A percentile compares a stretch with the other conserved stretches of the same genome.
Conservation (phyloP, 1,140 invertebrate genomes). For the Mesaphorura yosii region DNA sequence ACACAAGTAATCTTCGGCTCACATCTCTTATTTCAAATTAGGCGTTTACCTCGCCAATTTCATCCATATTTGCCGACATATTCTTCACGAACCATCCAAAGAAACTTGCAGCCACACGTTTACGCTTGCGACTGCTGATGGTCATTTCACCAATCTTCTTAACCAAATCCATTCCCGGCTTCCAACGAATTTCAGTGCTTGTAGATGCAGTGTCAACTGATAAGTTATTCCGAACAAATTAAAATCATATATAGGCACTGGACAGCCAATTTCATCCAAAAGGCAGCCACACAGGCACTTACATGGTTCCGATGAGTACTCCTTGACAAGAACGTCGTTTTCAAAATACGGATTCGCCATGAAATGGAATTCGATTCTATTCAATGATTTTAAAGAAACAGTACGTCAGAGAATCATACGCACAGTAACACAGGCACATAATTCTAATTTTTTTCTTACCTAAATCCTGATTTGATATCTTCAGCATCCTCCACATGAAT, state of each 20-base stretch:
- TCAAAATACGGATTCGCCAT: slow-evolving; percentile 73
- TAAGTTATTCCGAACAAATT: not conserved
- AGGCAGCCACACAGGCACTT: slow-evolving; percentile 38
- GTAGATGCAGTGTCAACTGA: slow-evolving; percentile 52
- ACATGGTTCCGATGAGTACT: slow-evolving; percentile 57
- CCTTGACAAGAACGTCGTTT: slow-evolving; percentile 64
- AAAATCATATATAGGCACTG: slow-evolving; percentile 29
- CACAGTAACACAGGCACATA: too few species aligned
- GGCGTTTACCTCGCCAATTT: slow-evolving; percentile 60
- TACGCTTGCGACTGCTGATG: slow-evolving; percentile 45
- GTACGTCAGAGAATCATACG: not conserved
- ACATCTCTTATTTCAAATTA: slow-evolving; percentile 31
- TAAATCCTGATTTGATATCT: slow-evolving; percentile 78
- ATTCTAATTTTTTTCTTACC: too few species aligned
- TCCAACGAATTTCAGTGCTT: slow-evolving; percentile 62
- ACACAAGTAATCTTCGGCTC: not conserved
- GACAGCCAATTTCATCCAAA: not conserved
- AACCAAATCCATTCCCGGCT: slow-evolving; percentile 54
- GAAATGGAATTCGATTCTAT: slow-evolving; percentile 63
- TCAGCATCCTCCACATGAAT: slow-evolving; percentile 79
- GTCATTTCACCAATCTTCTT: slow-evolving; percentile 45
- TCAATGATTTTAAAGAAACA: slow-evolving; percentile 24
- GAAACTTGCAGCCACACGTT: slow-evolving; percentile 54
- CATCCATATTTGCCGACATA: slow-evolving; percentile 60
- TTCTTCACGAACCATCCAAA: slow-evolving; percentile 67